Base-by-base conservation (phyloP, 2,113 vertebrate species). In the Pholis gunnellus region DNA sequence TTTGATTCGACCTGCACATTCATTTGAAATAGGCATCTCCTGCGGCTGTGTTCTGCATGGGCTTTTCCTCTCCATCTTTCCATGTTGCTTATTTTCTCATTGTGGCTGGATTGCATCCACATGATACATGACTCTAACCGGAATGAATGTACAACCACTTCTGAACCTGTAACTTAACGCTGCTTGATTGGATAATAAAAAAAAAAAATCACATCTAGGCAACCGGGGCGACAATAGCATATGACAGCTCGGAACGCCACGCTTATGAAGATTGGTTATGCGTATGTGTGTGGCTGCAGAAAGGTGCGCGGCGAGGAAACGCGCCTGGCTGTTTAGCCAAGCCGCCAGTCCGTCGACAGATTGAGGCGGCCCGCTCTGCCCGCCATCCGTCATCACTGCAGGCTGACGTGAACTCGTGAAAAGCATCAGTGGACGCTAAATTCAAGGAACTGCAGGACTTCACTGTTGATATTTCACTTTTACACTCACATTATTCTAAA, bases 201-300 rank as follows among this genome's bases (percentile, higher is more conserved):
- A 44, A 79, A 89, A 73, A 76, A 79, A 61, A 29, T 64, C 18
- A 11, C 63, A 74, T 2, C 9, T 36, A 75, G 27, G 75, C 81
- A 68, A 80, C 60, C 2, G 25, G 44, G 9, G 56, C 18, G 5
- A 84, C 72, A 82, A 88, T 42, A 68, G 71, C 74, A 48, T 56
- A 71, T 76, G 88, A 83, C 81, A 73, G 77, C 83, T 81, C 75
- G 20, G n/a, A n/a, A 64, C 1, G 66, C 67, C 10, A 1, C 61
- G 1, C 59, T 85, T 79, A 81, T 83, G 78, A 86, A 87, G 87
- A 89, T 61, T 22, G 54, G 75, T 84, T 77, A 34, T 34, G 44
- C 15, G 83, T 67, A n/a, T n/a, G 59, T 65, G 76, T 9, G 2
- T 25, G 6, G 79, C 48, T 73, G 69, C 59, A 25, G 64, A 65